phyloP scores from a whole-genome alignment of 2,888 invertebrate species.

The Dynastes tityus region DNA sequence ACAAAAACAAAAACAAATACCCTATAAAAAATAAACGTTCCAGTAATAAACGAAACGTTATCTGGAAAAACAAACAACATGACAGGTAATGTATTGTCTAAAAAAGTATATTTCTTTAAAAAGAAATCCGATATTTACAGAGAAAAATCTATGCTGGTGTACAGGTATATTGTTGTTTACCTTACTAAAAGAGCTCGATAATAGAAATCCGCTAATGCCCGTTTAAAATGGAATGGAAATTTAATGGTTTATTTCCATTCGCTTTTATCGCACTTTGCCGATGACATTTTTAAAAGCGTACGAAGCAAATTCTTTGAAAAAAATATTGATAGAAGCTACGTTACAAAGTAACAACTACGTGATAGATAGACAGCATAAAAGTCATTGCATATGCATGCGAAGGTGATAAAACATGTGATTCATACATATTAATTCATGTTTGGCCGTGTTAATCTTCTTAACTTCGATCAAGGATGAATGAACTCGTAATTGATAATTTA shows the following conservation, averaged over 20 bases:
- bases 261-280: too few relatives aligned
- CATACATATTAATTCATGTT: constrained; percentile 31
- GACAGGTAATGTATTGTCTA: neutral
- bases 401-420: constrained; percentile 29
- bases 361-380: neutral
- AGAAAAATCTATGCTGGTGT: too few relatives aligned
- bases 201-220: too few relatives aligned
- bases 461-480: constrained; percentile 24
- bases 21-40: neutral
- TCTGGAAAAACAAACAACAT: neutral
- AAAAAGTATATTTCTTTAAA: too few relatives aligned
- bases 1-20: neutral
- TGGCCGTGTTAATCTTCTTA: neutral
- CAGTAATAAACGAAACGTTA: constrained; percentile 6
- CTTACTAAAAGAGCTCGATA: too few relatives aligned
- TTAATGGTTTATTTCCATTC: too few relatives aligned
- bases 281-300: too few relatives aligned
- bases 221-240: too few relatives aligned
- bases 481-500: constrained; percentile 2
- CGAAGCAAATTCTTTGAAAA: neutral
- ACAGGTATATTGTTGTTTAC: too few relatives aligned
- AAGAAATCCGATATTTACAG: too few relatives aligned
- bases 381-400: constrained; percentile 19
- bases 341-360: neutral
- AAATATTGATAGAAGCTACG: neutral